A percentile compares a stretch with the other conserved stretches of the same genome.
phyloP scores from a whole-genome alignment of 2,113 vertebrate genomes.

The Antennarius striatus region DNA sequence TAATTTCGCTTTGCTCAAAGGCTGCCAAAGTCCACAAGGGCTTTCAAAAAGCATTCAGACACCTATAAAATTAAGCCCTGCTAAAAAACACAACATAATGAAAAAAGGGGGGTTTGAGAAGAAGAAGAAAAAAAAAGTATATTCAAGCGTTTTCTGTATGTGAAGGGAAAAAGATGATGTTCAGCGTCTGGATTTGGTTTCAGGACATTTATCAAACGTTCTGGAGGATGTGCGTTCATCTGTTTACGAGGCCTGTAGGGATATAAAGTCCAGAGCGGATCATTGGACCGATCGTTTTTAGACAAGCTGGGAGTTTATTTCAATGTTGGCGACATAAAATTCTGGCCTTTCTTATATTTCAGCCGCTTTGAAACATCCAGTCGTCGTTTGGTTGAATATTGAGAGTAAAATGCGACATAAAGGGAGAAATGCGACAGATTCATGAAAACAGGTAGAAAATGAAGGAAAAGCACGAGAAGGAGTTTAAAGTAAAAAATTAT shows the following conservation, averaged over 20 bases:
- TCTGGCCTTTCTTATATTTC: constrained; percentile 3
- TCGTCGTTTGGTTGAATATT: constrained; percentile 2
- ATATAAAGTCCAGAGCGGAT: constrained; percentile 38
- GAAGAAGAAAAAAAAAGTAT: constrained; percentile 2
- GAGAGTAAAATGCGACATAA: constrained; percentile 8
- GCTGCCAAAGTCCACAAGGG: constrained; percentile 46
- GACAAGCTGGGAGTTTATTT: constrained; percentile 35
- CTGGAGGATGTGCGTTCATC: constrained; percentile 14
- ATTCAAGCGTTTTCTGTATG: constrained; percentile 24
- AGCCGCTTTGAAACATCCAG: constrained; percentile 43
- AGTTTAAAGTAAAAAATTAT: too few species aligned
- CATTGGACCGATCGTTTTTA: constrained; percentile 9
- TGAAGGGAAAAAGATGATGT: constrained; percentile 22
- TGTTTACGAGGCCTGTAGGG: constrained; percentile 23
- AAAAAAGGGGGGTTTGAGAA: constrained; percentile 23
- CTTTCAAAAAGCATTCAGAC: constrained; percentile 50
- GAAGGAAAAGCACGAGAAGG: too few species aligned
- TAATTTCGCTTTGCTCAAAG: constrained; percentile 46
- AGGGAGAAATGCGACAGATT: constrained; percentile 22
- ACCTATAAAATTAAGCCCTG: constrained; percentile 49
- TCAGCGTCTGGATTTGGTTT: constrained; percentile 18
- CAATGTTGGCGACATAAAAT: constrained; percentile 16
- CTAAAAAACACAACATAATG: constrained; percentile 45
- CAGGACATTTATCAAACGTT: constrained; percentile 40
- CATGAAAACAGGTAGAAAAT: not conserved